These are phyloP conservation scores for Nomada ferruginata DNA, from an alignment of 2,888 invertebrate species.

Conservation along the genomic window DNA sequence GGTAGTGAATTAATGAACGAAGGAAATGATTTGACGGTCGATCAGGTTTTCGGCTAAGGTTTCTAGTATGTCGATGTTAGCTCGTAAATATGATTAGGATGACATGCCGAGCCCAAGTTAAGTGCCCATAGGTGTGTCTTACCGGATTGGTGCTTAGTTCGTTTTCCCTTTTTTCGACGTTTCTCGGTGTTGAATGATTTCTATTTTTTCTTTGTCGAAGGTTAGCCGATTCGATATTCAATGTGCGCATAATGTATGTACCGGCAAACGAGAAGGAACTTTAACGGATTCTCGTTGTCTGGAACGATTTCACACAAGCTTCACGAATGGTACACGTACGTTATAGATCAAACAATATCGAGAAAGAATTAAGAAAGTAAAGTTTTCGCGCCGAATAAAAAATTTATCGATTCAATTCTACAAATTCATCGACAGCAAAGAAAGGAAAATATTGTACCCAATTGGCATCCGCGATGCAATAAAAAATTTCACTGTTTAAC, in stretches of 20 bases:
- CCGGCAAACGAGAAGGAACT: slow-evolving; percentile 62
- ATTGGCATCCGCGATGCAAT: background rate
- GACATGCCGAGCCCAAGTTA: slow-evolving; percentile 76
- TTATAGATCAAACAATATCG: slow-evolving; percentile 27
- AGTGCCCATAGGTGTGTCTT: slow-evolving; percentile 78
- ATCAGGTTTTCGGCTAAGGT: slow-evolving; percentile 60
- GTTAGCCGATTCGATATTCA: slow-evolving; percentile 66
- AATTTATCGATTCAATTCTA: background rate
- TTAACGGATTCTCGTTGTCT: slow-evolving; percentile 65
- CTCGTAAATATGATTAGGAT: slow-evolving; percentile 76
- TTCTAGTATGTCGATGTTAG: slow-evolving; percentile 77
- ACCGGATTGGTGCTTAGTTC: slow-evolving; percentile 78
- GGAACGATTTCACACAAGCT: slow-evolving; percentile 62
- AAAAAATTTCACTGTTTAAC: background rate
- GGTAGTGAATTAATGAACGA: too few relatives aligned
- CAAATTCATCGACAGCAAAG: background rate
- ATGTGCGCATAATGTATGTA: slow-evolving; percentile 68
- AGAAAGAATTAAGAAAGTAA: background rate
- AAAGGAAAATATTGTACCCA: background rate
- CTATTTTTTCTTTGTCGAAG: slow-evolving; percentile 63
- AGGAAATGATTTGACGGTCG: slow-evolving; percentile 44
- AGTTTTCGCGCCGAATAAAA: background rate
- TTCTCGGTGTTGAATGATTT: slow-evolving; percentile 76
- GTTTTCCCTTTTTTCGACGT: slow-evolving; percentile 74
- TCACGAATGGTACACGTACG: slow-evolving; percentile 67